These are phyloP conservation scores for Geophilus truncorum DNA, from an alignment of 2,888 invertebrate genomes.

Conservation along the genomic window DNA sequence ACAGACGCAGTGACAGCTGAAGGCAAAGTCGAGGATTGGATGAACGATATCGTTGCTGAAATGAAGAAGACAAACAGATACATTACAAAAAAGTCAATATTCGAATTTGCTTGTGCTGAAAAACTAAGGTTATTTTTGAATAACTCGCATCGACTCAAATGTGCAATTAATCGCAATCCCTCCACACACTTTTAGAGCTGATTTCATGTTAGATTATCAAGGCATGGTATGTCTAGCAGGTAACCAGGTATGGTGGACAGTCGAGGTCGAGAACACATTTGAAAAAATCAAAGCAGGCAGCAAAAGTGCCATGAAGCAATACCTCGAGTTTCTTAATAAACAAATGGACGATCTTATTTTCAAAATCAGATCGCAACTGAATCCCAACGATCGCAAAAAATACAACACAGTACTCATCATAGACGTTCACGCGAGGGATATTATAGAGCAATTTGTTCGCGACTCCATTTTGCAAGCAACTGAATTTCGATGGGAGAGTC, in stretches of 20 bases:
- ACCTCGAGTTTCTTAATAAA: slow-evolving; percentile 68
- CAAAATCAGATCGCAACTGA: slow-evolving; percentile 64
- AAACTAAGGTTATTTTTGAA: slow-evolving; percentile 54
- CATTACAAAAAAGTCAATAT: slow-evolving; percentile 80
- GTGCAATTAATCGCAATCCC: not conserved
- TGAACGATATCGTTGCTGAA: slow-evolving; percentile 75
- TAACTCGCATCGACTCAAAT: not conserved
- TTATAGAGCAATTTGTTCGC: slow-evolving; percentile 64
- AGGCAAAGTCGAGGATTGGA: slow-evolving; percentile 87
- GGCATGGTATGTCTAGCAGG: slow-evolving; percentile 81
- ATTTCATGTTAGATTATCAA: slow-evolving; percentile 85
- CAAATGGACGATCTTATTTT: slow-evolving; percentile 80
- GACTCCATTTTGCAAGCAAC: slow-evolving; percentile 71
- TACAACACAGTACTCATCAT: slow-evolving; percentile 84
- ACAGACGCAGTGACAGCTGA: slow-evolving; percentile 63
- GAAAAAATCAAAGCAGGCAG: slow-evolving; percentile 59
- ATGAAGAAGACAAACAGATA: slow-evolving; percentile 78
- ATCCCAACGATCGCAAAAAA: slow-evolving; percentile 76
- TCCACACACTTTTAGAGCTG: slow-evolving; percentile 55
- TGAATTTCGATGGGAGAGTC: slow-evolving; percentile 93
- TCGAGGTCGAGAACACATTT: slow-evolving; percentile 88
- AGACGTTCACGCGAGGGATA: slow-evolving; percentile 87
- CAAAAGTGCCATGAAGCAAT: slow-evolving; percentile 86
- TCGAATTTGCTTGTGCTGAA: slow-evolving; percentile 73
- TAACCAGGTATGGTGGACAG: slow-evolving; percentile 93